Evolutionary conservation across 2,888 invertebrate species (phyloP).

Genomic region (Drosophila acutilabella): DNA sequence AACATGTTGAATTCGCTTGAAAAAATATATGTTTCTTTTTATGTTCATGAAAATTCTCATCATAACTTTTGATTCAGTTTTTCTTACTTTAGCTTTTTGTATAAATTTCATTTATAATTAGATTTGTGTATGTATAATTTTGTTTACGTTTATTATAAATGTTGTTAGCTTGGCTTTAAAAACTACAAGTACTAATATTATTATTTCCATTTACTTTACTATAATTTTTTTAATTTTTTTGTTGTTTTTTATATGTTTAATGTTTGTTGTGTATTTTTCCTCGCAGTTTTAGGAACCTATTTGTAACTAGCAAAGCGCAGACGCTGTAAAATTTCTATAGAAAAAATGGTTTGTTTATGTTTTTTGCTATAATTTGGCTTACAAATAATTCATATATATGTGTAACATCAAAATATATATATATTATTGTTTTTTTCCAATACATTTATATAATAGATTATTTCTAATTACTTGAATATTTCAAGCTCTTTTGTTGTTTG

Average conservation of each 20-base stretch:
- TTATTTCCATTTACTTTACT: constrained; percentile 49
- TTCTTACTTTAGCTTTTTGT: constrained; percentile 15
- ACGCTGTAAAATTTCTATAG: constrained; percentile 68
- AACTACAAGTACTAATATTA: constrained; percentile 66
- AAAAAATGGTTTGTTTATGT: constrained; percentile 55
- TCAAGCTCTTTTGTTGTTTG: constrained; percentile 16
- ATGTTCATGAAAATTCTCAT: constrained; percentile 29
- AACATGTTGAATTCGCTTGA: constrained; percentile 70
- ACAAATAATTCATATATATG: constrained; percentile 74
- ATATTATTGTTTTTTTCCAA: constrained; percentile 29
- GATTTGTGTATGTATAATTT: constrained; percentile 44
- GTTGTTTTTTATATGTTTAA: constrained; percentile 17
- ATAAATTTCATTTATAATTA: constrained; percentile 55
- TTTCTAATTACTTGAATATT: constrained; percentile 10
- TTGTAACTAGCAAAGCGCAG: constrained; percentile 73
- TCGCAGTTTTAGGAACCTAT: constrained; percentile 70
- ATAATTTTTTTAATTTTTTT: constrained; percentile 25
- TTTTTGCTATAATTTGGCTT: constrained; percentile 67
- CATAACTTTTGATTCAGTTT: constrained; percentile 15
- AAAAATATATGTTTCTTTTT: constrained; percentile 60
- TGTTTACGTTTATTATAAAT: constrained; percentile 47
- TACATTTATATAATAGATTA: constrained; percentile 36
- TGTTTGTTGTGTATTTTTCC: constrained; percentile 43
- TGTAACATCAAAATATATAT: constrained; percentile 74
- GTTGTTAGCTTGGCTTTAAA: constrained; percentile 75